Evolutionary conservation across 1,140 invertebrate species (phyloP).

Genomic region (Zaprionus inermis): DNA sequence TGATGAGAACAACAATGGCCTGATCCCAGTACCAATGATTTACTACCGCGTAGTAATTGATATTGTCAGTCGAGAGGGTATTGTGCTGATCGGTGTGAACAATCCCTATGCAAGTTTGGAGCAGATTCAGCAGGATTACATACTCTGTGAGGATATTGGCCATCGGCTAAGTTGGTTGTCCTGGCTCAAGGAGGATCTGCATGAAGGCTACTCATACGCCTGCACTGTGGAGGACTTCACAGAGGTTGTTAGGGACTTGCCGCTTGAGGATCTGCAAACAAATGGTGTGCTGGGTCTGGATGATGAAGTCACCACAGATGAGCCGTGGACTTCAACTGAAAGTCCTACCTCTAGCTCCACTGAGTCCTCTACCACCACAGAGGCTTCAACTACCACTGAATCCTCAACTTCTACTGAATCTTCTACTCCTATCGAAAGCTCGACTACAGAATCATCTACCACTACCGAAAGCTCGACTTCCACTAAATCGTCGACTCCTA

Average conservation of each 20-base stretch:
- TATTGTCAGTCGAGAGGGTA: conserved; percentile 81
- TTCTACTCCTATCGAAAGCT: neutral
- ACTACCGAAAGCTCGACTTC: neutral
- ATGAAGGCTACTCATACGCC: conserved; percentile 88
- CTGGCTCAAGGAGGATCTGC: conserved; percentile 85
- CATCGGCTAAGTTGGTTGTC: conserved; percentile 85
- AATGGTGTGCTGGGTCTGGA: conserved; percentile 73
- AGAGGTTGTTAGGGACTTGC: conserved; percentile 84
- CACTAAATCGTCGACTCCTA: conserved; percentile 3
- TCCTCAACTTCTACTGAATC: neutral
- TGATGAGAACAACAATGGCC: conserved; percentile 77
- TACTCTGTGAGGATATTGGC: conserved; percentile 85
- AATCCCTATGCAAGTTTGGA: conserved; percentile 85
- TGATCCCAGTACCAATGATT: conserved; percentile 85
- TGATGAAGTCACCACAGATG: conserved; percentile 32
- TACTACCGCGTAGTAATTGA: conserved; percentile 87
- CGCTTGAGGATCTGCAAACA: conserved; percentile 69
- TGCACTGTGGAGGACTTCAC: conserved; percentile 87
- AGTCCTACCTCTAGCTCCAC: neutral
- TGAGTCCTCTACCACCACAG: neutral
- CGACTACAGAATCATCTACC: neutral
- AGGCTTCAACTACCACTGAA: conserved; percentile 1
- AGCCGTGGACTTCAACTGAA: conserved; percentile 22
- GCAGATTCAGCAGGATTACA: conserved; percentile 79
- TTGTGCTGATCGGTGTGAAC: conserved; percentile 86